These are phyloP conservation scores for Oreochromis grahami DNA, from an alignment of 2,797 vertebrate genomes.

Conservation along the genomic window DNA sequence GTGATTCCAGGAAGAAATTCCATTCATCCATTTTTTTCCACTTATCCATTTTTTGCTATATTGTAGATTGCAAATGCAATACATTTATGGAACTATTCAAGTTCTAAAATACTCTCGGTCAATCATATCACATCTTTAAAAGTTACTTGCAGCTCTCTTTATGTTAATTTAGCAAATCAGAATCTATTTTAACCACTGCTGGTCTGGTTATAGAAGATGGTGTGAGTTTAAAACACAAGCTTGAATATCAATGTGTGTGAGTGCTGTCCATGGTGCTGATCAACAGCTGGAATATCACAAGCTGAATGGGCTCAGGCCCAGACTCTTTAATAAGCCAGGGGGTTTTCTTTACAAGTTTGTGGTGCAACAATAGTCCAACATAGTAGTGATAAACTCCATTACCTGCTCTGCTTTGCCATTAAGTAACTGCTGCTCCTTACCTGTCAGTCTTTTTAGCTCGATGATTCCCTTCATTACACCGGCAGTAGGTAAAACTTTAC, in stretches of 20 bases:
- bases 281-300: not conserved
- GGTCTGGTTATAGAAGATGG: rapidly evolving
- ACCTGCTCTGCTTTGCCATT: rapidly evolving
- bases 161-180: too few species aligned
- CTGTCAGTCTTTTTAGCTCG: rapidly evolving
- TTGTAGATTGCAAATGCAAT: too few species aligned
- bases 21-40: too few species aligned
- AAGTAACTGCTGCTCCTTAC: rapidly evolving
- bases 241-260: rapidly evolving
- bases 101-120: too few species aligned
- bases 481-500: too few species aligned
- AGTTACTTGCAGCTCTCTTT: too few species aligned
- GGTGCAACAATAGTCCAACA: not conserved
- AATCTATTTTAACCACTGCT: rapidly evolving
- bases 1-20: too few species aligned
- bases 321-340: rapidly evolving
- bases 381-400: not conserved
- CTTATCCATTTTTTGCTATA: too few species aligned
- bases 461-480: rapidly evolving
- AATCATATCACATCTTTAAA: too few species aligned
- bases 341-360: rapidly evolving
- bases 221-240: not conserved
- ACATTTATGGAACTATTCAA: too few species aligned
- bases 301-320: rapidly evolving
- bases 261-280: not conserved